Percentiles rank a stretch among this genome's conserved stretches.
phyloP scores from a whole-genome alignment of 2,113 vertebrate genomes.

The Aegotheles bennettii region DNA sequence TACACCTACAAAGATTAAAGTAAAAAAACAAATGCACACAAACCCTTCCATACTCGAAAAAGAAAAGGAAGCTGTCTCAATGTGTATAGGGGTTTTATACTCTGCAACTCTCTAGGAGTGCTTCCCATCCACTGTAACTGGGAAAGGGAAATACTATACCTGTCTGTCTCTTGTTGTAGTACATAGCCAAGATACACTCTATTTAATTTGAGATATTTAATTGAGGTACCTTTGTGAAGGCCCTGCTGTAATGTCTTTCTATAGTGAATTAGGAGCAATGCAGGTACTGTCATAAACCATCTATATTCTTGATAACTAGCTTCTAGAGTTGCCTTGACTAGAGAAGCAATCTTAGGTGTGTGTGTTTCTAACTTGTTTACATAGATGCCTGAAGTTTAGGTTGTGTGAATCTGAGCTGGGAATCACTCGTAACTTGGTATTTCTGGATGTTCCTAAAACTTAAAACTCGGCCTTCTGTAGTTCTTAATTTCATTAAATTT shows the following conservation, averaged over 20 bases:
- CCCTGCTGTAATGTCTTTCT: not conserved
- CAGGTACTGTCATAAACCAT: not conserved
- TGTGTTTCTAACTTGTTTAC: not conserved
- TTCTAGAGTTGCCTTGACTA: not conserved
- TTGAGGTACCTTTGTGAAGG: fast-evolving
- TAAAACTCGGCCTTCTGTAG: not conserved
- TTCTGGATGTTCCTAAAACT: not conserved
- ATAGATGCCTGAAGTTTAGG: not conserved
- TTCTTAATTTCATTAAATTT: not conserved
- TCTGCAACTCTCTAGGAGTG: fast-evolving
- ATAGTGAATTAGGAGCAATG: not conserved
- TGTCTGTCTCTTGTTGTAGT: not conserved
- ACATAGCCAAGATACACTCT: not conserved
- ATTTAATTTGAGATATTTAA: not conserved
- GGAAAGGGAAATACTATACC: not conserved
- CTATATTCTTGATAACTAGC: fast-evolving
- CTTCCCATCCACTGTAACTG: not conserved
- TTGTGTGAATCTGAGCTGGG: not conserved
- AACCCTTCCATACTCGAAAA: not conserved
- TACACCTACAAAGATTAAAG: not conserved
- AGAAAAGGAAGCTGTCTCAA: not conserved
- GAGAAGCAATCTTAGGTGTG: not conserved
- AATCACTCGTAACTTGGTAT: not conserved
- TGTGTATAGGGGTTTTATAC: not conserved
- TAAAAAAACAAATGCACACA: not conserved